phyloP scores from a whole-genome alignment of 2,888 invertebrate species.

The Sarcophaga caerulescens region DNA sequence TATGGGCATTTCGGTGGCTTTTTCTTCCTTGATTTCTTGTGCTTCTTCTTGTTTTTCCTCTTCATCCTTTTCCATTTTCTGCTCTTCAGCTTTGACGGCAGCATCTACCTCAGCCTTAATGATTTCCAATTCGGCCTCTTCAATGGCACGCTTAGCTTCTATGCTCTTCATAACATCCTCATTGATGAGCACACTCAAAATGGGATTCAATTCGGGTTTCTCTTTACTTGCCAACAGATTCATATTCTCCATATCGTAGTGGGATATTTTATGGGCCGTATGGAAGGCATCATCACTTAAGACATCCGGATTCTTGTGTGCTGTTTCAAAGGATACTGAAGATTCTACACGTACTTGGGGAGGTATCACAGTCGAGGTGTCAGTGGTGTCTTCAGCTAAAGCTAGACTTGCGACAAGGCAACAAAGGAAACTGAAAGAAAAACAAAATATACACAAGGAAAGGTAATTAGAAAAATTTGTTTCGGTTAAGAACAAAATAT shows the following conservation, averaged over 20 bases:
- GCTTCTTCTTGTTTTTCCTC: not conserved
- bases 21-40: constrained; percentile 22
- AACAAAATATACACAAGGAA: not conserved
- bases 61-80: constrained; percentile 42
- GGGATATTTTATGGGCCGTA: constrained; percentile 77
- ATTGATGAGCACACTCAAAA: constrained; percentile 81
- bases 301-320: constrained; percentile 86
- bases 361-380: constrained; percentile 53
- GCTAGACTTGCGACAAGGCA: constrained; percentile 73
- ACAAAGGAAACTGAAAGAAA: constrained; percentile 73
- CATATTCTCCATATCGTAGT: constrained; percentile 69
- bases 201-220: constrained; percentile 80
- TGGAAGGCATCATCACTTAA: constrained; percentile 79
- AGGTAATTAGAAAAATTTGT: not conserved
- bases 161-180: constrained; percentile 83
- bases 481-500: not conserved
- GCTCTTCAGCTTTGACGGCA: constrained; percentile 63
- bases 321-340: constrained; percentile 84
- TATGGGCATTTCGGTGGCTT: constrained; percentile 71
- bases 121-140: constrained; percentile 76
- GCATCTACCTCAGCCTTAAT: constrained; percentile 73
- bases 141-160: constrained; percentile 81
- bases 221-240: constrained; percentile 80
- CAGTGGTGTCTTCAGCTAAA: constrained; percentile 70
- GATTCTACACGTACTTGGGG: constrained; percentile 64